A percentile compares a stretch with the other conserved stretches of the same genome.
phyloP scores from a whole-genome alignment of 2,113 vertebrate species.

The Capricornis sumatraensis region DNA sequence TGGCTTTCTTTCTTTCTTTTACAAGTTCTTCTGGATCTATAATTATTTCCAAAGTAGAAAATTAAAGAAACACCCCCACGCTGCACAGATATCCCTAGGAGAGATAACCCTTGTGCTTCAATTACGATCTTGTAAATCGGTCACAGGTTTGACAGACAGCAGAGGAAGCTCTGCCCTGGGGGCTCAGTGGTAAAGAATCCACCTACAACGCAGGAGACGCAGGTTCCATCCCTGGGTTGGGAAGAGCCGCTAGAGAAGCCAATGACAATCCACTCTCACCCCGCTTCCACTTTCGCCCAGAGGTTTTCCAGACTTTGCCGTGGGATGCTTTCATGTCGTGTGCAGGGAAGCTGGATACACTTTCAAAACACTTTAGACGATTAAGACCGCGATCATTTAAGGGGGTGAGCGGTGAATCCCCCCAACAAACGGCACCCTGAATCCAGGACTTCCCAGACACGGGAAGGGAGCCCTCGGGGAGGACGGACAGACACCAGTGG shows the following conservation, averaged over 20 bases:
- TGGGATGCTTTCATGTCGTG: not conserved
- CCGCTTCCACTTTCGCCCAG: not conserved
- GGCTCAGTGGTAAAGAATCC: not conserved
- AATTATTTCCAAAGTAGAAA: not conserved
- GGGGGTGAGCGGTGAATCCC: not conserved
- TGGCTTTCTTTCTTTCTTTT: not conserved
- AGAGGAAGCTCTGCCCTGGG: not conserved
- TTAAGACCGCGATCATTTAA: not conserved
- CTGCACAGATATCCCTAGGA: not conserved
- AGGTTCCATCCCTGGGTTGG: not conserved
- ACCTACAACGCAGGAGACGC: not conserved
- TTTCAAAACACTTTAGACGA: not conserved
- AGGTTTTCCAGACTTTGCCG: not conserved
- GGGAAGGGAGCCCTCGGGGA: not conserved
- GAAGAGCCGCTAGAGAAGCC: not conserved
- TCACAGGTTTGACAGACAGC: not conserved
- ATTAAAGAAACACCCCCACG: not conserved
- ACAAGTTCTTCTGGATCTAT: not conserved
- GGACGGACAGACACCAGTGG: not conserved
- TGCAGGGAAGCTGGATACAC: not conserved
- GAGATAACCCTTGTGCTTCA: not conserved
- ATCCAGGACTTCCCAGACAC: not conserved
- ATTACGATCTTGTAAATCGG: not conserved
- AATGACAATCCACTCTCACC: not conserved
- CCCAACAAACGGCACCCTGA: not conserved